A percentile compares a stretch with the other conserved stretches of the same genome.
Conservation (phyloP, 2,113 vertebrate genomes). For the Marmota flaviventris region DNA sequence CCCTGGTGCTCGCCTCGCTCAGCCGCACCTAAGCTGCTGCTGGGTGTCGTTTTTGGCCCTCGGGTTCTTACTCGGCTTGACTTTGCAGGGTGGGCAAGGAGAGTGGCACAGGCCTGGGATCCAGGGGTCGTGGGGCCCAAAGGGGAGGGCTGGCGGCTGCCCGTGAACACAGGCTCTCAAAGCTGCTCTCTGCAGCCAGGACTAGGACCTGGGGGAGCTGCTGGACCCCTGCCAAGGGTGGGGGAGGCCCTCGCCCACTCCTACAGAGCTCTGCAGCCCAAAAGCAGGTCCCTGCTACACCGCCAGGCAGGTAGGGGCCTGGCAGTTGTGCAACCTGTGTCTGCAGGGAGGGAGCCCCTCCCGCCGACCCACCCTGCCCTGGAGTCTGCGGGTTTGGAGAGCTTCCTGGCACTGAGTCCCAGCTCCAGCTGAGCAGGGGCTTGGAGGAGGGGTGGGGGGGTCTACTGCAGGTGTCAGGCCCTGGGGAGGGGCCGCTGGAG, state of each 20-base stretch:
- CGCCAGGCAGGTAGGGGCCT: background rate
- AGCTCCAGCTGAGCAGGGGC: background rate
- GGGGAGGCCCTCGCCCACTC: no score
- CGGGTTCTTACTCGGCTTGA: accelerated
- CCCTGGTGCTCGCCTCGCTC: background rate
- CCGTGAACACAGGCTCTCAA: background rate
- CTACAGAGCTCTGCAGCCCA: background rate
- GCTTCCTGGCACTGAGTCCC: background rate
- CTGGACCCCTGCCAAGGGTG: no score
- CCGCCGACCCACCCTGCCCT: background rate
- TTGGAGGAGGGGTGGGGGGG: background rate
- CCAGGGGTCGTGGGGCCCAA: accelerated
- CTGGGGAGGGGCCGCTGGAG: background rate
- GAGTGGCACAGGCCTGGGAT: background rate
- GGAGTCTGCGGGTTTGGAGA: slow-evolving; percentile 3
- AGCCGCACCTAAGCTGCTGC: accelerated
- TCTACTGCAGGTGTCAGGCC: background rate
- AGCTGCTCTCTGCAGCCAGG: background rate
- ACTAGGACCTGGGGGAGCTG: background rate
- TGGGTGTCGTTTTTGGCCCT: accelerated
- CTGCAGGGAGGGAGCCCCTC: background rate
- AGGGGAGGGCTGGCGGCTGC: background rate
- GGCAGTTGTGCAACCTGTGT: background rate
- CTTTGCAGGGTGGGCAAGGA: accelerated
- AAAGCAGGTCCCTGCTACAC: background rate